Conservation (phyloP, 2,797 vertebrate species). For the Anas flavirostris region DNA sequence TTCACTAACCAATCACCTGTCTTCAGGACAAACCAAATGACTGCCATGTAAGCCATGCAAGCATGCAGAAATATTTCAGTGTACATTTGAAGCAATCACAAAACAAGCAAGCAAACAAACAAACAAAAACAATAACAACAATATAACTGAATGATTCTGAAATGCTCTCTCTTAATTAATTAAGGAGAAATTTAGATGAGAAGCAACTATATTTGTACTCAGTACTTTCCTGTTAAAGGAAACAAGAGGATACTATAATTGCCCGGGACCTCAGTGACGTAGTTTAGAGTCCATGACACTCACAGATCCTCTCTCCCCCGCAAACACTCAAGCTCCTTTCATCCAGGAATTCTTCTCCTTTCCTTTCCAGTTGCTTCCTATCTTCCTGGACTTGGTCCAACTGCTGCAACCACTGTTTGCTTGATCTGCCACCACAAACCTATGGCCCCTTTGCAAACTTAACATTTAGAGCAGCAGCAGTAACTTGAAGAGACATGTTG, state of each 20-base stretch:
- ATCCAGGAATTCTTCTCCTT: not conserved
- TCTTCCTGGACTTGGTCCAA: not conserved
- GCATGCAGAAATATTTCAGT: not conserved
- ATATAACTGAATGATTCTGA: not conserved
- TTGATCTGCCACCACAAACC: not conserved
- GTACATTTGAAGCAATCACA: not conserved
- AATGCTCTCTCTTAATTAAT: not conserved
- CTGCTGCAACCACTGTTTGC: not conserved
- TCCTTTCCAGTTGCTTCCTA: not conserved
- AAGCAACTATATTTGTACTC: not conserved
- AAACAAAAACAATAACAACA: not conserved
- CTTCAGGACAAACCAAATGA: not conserved
- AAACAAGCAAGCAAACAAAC: not conserved
- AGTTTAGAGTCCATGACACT: not conserved
- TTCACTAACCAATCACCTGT: not conserved
- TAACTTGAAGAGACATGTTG: not conserved
- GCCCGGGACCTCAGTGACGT: not conserved
- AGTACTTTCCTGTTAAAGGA: constrained; percentile 6
- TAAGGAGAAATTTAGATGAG: not conserved
- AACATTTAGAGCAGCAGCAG: not conserved
- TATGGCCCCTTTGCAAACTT: not conserved
- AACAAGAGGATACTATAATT: not conserved
- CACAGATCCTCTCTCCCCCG: not conserved
- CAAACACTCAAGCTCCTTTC: not conserved
- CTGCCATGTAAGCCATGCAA: not conserved